Evolutionary conservation across 1,140 invertebrate species (phyloP), one percentile per base, ranked within the genome.

Genomic region (Spodoptera frugiperda): DNA sequence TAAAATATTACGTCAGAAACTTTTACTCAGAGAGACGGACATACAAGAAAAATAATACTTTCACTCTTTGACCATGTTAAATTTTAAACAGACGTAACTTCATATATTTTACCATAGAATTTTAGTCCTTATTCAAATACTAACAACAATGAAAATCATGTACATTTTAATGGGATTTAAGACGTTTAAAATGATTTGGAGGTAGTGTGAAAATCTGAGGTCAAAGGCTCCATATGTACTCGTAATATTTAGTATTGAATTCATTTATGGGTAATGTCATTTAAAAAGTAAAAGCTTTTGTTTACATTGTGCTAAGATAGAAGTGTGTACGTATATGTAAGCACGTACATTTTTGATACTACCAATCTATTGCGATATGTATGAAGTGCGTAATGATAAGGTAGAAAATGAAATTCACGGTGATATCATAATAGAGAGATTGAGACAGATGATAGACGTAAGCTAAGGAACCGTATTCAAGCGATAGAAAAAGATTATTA

Each of bases 11-110:
- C 89, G 84, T 91, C 86, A 92, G 80, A 90, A 89, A 90, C 89
- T 92, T 92, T 92, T 91, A 91, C 89, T 73, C 88, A 75, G 78
- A 82, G 63, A 84, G 78, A 88, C 89, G 89, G 89, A 91, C 88
- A 80, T 84, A 85, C 81, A 83, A 84, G 79, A 85, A 89, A 89
- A 88, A 88, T 85, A 86, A 84, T 80, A 92, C 91, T 92, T 92
- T 92, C 91, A 89, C 91, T 91, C 79, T 67, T 81, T 74, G 30
- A 14, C 15, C 73, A 68, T 73, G 9, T 3, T 55, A 81, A 70
- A 78, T 75, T 78, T 78, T 51, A 76, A 79, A 84, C 76, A 33
- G 84, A 75, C 57, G 2, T 70, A 80, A 73, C 39, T 9, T 25
- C 14, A 61, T 33, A 51, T 25, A 5, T 48, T 51, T 33, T 48